phyloP scores from a whole-genome alignment of 1,140 invertebrate species.

The Cherax destructor region DNA sequence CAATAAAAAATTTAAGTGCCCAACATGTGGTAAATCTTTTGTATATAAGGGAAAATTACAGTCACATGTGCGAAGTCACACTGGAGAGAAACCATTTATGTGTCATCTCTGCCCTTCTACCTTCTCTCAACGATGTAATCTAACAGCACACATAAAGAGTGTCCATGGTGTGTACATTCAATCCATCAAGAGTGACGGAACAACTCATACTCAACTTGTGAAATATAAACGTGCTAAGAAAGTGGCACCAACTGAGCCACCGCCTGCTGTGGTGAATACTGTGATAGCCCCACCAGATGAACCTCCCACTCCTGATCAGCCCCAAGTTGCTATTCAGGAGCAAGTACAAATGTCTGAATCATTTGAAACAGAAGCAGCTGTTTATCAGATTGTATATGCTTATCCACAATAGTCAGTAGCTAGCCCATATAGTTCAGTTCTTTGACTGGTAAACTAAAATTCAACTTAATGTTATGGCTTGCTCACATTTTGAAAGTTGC shows the following conservation, averaged over 20 bases:
- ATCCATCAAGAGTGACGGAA: conserved; percentile 58
- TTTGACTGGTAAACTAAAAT: too few relatives aligned
- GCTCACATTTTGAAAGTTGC: too few relatives aligned
- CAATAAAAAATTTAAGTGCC: conserved; percentile 61
- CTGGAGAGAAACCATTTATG: conserved; percentile 52
- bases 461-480: too few relatives aligned
- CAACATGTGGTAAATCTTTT: conserved; percentile 45
- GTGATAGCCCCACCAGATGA: neutral
- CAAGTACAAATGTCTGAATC: conserved; percentile 48
- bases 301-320: neutral
- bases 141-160: conserved; percentile 57
- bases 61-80: conserved; percentile 52
- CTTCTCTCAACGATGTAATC: conserved; percentile 55
- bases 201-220: conserved; percentile 49
- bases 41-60: conserved; percentile 48
- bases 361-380: conserved; percentile 45
- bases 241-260: neutral
- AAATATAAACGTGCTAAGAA: conserved; percentile 63
- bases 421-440: too few relatives aligned
- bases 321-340: conserved; percentile 36
- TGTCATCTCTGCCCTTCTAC: conserved; percentile 40
- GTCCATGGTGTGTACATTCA: conserved; percentile 57
- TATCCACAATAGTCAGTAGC: conserved; percentile 9
- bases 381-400: conserved; percentile 50
- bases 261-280: conserved; percentile 3